Base-by-base conservation (phyloP, 2,797 vertebrate species). In the Aplochiton taeniatus region DNA sequence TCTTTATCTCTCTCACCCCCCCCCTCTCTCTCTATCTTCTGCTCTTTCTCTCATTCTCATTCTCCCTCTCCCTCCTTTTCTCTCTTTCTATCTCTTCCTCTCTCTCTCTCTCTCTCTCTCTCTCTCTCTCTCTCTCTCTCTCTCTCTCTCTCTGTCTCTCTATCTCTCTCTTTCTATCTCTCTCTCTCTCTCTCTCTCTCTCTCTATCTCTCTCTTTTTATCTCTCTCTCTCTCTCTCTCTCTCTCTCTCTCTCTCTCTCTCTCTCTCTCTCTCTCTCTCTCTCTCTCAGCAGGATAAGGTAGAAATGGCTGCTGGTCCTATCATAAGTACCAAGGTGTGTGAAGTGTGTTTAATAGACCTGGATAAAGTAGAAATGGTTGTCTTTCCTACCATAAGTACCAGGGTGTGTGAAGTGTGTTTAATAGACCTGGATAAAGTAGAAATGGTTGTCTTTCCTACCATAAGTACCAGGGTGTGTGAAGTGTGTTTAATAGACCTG, bases 221-320 rank as follows among this genome's bases (percentile, higher is more conserved):
- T 31, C 31, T 31, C 31, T 31, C 31, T 63, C 42, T 46, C 59
- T 43, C 48, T 16, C 49, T 43, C 58, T 46, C 16, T 46, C 20
- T 17, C 61, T 18, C 47, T 16, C 49, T 16, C 43, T 7, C 52
- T 20, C 45, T 51, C 65, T 11, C 8, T 0, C 8, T 42, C 73
- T 74, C 68, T 53, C 48, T 57, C 17, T n/a, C 50, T 59, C 41
- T 31, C 7, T 41, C 56, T 58, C 56, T 5, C 41, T 57, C 20
- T 57, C 8, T 43, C 41, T 57, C 55, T 16, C 12, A n/a, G n/a
- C n/a, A n/a, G n/a, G n/a, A n/a, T n/a, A n/a, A n/a, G n/a, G n/a
- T n/a, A n/a, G n/a, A n/a, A n/a, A n/a, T n/a, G n/a, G n/a, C n/a
- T n/a, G n/a, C n/a, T n/a, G n/a, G n/a, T n/a, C n/a, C n/a, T n/a